Evolutionary conservation across 64 coral and sea anemone species (phyloP), one percentile per base, ranked within the genome.

Genomic region (Montipora sp.): DNA sequence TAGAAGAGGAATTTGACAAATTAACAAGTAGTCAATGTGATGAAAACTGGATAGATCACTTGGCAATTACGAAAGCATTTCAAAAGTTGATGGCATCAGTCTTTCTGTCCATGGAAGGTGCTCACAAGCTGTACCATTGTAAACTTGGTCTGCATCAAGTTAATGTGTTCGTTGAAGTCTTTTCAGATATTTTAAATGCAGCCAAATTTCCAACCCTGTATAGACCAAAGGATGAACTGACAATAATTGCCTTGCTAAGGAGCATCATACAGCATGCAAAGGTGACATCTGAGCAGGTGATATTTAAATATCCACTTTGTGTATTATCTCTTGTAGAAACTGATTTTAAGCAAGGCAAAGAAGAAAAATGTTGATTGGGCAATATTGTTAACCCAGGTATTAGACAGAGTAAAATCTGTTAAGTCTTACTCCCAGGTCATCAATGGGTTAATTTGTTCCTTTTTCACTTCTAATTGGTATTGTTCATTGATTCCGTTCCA

Each of bases 161-260:
- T 77, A 7, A 71, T 2, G 15, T 66, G 12, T 83, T 84, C 24
- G 76, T 83, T 9, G 59, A 76, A 68, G 48, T 12, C 19, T 47
- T 92, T 24, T 70, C 68, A 47, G 15, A 88, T 61, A 75, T 59
- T 50, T 61, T 89, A 61, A 18, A 77, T 21, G 15, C 7, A 77
- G 59, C 18, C 0, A 18, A 75, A 15, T 77, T 87, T 57, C 19
- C 67, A 11, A 98, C 93, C 55, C 57, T 98, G 43, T 93, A 87
- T 51, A 93, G 93, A n/a, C 53, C 93, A 18, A 86, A 78, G 61
- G 47, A 36, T 23, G 93, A 98, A 75, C 23, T 95, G 2, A 93
- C 95, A 18, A 59, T 98, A 61, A 90, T 87, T 22, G 49, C 81
- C 43, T 27, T 98, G 12, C 80, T 95, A 4, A 75, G 81, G 51